These are phyloP conservation scores for Bombus ignitus DNA, from an alignment of 1,140 invertebrate genomes.

Conservation along the genomic window DNA sequence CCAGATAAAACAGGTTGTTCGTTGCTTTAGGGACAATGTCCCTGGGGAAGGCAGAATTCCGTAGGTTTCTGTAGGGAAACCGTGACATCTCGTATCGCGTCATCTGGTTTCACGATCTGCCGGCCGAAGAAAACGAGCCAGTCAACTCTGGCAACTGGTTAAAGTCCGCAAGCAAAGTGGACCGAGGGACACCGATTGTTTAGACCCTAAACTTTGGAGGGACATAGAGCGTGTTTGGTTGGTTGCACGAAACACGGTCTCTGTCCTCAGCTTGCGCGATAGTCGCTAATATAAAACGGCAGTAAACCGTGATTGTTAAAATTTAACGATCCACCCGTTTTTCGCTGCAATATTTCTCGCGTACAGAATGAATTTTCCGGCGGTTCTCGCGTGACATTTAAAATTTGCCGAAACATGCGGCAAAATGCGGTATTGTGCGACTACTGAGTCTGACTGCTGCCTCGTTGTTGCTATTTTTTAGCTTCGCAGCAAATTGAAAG, in stretches of 20 bases:
- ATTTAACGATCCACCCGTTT: constrained; percentile 29
- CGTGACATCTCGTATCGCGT: constrained; percentile 23
- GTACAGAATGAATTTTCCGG: constrained; percentile 22
- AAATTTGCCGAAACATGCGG: constrained; percentile 9
- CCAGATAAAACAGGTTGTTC: background rate
- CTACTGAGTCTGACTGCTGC: background rate
- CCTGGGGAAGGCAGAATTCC: background rate
- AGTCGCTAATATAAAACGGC: background rate
- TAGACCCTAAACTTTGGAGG: background rate
- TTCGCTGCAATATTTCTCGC: constrained; percentile 16
- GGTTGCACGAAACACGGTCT: background rate
- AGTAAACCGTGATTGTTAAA: constrained; percentile 27
- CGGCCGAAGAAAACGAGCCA: constrained; percentile 23
- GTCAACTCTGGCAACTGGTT: constrained; percentile 13
- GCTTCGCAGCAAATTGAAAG: background rate
- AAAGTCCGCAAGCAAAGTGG: constrained; percentile 15
- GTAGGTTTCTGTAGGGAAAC: constrained; percentile 1
- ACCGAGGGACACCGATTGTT: constrained; percentile 28
- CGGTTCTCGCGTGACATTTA: background rate
- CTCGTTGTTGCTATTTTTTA: background rate
- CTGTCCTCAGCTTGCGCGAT: background rate
- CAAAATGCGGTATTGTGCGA: background rate
- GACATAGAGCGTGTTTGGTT: too few species aligned
- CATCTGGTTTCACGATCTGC: constrained; percentile 43
- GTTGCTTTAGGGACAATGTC: background rate